A percentile compares a stretch with the other conserved stretches of the same genome.
These are phyloP conservation scores for Minunthozetes semirufus DNA, from an alignment of 2,888 invertebrate species.

Conservation along the genomic window DNA sequence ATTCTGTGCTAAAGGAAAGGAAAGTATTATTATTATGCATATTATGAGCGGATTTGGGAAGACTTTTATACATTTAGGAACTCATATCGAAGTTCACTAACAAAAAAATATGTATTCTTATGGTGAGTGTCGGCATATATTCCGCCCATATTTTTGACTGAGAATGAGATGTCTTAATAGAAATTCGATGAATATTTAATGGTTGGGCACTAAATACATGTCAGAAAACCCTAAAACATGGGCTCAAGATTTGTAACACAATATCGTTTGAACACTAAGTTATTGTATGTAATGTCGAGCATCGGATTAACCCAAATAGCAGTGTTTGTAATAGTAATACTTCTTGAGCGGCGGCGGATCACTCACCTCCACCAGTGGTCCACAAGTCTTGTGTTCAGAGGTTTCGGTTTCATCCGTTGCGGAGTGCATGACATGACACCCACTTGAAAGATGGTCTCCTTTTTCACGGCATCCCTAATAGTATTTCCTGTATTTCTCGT, in stretches of 20 bases:
- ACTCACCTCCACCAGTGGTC: background rate
- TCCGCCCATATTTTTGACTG: slow-evolving; percentile 26
- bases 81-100: background rate
- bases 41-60: slow-evolving; percentile 1
- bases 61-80: slow-evolving; percentile 8
- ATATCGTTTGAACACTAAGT: background rate
- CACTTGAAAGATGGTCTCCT: slow-evolving; percentile 25
- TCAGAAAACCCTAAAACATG: background rate
- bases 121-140: background rate
- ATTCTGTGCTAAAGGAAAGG: background rate
- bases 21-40: slow-evolving; percentile 14
- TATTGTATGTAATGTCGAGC: background rate
- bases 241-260: slow-evolving; percentile 7
- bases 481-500: slow-evolving; percentile 28
- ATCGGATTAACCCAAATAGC: slow-evolving; percentile 27
- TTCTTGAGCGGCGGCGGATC: background rate
- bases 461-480: slow-evolving; percentile 18
- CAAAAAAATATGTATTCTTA: background rate
- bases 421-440: slow-evolving; percentile 25
- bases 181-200: slow-evolving; percentile 19
- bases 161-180: slow-evolving; percentile 5
- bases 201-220: slow-evolving; percentile 22
- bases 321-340: background rate
- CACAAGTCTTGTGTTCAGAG: background rate
- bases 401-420: background rate